Evolutionary conservation across 1,140 invertebrate genomes (phyloP), one percentile per base, ranked within the genome.

Genomic region (Aphelenchoides fujianensis): DNA sequence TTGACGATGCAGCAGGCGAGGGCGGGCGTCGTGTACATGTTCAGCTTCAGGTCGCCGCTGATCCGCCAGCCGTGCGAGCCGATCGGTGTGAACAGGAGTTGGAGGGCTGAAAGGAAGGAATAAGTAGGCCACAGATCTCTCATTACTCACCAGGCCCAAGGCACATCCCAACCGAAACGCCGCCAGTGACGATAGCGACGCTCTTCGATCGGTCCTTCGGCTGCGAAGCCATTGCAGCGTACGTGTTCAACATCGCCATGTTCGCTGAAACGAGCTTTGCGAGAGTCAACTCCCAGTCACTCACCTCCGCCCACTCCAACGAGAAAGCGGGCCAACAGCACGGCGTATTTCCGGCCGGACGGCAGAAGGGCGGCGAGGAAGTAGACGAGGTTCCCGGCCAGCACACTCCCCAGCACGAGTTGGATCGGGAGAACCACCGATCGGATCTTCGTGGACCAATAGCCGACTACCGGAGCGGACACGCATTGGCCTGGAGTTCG

Each of bases 401-500:
- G 70, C 62, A 81, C 84, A 57, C 85, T 72, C 0, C 78, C n/a
- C 37, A 86, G 66, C 7, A 84, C 84, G 1, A 81, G 71, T 27
- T 78, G 69, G 9, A 86, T 69, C 0, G 85, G 85, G 37, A 83
- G 79, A 32, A 79, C 41, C 31, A 78, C 80, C 28, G 68, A 76
- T 3, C 68, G 64, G 1, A 79, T 70, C 23, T 54, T 66, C 59
- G 82, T 85, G 16, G 79, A 79, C 85, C 84, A 85, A 9, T 64
- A 76, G 2, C 85, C 85, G 66, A 86, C 85, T 0, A 85, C 34
- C 7, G 84, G 84, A 0, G 85, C 84, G 5, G 83, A 82, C n/a
- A 85, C 59, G 7, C 85, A 72, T 71, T 86, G 85, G 27, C 85
- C 85, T n/a, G n/a, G n/a, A n/a, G n/a, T n/a, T n/a, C n/a, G n/a